Evolutionary conservation across 2,888 invertebrate species (phyloP).

Genomic region (Corbicula japonica): DNA sequence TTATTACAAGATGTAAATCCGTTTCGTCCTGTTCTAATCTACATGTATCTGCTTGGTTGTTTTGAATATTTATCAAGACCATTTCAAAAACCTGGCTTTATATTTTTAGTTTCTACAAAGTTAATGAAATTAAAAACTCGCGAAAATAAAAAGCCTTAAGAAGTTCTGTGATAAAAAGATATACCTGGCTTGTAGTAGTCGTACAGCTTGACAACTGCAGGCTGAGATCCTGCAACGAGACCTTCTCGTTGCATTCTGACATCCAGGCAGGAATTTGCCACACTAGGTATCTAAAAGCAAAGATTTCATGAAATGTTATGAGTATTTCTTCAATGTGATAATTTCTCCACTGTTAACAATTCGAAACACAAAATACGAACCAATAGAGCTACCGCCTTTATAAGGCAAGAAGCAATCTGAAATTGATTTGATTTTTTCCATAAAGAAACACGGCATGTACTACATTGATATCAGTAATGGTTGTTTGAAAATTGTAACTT

Average conservation of each 20-base stretch:
- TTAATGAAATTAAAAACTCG: no score
- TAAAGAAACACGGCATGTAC: no score
- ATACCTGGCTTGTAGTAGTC: conserved; percentile 74
- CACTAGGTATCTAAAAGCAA: background rate
- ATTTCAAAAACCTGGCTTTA: background rate
- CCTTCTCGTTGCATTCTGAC: conserved; percentile 60
- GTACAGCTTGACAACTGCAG: conserved; percentile 69
- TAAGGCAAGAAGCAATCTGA: no score
- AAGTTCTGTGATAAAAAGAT: background rate
- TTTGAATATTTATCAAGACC: background rate
- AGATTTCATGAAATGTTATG: background rate
- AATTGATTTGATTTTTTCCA: no score
- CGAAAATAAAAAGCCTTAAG: no score
- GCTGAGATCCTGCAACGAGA: conserved; percentile 70
- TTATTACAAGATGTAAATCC: background rate
- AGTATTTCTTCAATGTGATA: background rate
- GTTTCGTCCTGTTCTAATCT: background rate
- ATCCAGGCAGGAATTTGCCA: conserved; percentile 48
- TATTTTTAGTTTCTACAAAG: background rate
- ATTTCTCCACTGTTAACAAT: no score
- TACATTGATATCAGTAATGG: no score
- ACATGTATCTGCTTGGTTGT: background rate
- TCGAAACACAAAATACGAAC: no score
- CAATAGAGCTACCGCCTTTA: no score
- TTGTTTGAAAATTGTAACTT: no score